phyloP scores from a whole-genome alignment of 2,888 invertebrate genomes.

The Volucella bombylans region DNA sequence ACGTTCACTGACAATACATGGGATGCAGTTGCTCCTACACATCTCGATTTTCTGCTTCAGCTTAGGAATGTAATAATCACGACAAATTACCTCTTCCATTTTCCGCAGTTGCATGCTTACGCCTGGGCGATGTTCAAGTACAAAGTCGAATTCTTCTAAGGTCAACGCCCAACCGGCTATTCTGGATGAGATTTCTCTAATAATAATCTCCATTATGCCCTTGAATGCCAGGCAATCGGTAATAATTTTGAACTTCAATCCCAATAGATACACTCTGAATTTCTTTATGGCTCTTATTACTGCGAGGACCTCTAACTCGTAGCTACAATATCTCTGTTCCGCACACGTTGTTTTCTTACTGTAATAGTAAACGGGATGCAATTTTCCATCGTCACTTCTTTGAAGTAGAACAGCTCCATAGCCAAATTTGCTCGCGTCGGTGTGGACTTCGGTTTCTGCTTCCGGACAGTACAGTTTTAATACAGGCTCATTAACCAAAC shows the following conservation, averaged over 20 bases:
- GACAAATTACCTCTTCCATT: too few species aligned
- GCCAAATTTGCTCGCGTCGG: constrained; percentile 60
- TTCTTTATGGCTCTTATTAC: background rate
- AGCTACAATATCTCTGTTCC: constrained; percentile 76
- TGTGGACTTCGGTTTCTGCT: constrained; percentile 18
- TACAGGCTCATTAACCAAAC: too few species aligned
- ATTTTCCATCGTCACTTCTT: constrained; percentile 39
- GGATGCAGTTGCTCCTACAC: too few species aligned
- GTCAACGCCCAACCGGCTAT: background rate
- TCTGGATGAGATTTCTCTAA: background rate
- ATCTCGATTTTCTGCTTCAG: too few species aligned
- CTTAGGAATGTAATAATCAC: too few species aligned
- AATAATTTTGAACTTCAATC: background rate
- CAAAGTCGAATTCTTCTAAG: too few species aligned
- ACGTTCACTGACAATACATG: too few species aligned
- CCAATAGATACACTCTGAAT: background rate
- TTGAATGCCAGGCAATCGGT: background rate
- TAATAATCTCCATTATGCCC: too few species aligned
- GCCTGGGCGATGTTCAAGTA: background rate
- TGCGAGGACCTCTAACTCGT: constrained; percentile 77
- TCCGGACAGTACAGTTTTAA: too few species aligned
- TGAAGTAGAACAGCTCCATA: constrained; percentile 77
- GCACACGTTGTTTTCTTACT: constrained; percentile 76
- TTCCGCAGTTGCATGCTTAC: too few species aligned
- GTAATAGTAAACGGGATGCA: constrained; percentile 77